Base-by-base conservation (phyloP, 2,113 vertebrate species). In the Cynocephalus volans region DNA sequence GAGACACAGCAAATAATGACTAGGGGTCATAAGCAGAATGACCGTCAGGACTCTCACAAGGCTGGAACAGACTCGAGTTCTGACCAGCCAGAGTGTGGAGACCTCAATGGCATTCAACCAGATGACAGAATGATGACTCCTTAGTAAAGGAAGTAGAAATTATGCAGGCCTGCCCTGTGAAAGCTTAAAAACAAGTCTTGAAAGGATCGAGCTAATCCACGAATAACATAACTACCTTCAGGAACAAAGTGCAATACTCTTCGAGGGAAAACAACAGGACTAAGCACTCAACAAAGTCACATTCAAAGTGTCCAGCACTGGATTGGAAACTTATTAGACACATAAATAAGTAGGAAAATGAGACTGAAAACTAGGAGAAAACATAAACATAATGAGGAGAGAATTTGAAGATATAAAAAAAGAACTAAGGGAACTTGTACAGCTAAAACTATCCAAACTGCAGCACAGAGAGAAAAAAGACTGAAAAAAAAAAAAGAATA, bases 111-210 rank as follows among this genome's bases (percentile, higher is more conserved):
- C 11, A 56, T 72, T 73, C 85, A 67, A 0, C 60, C 48, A 52
- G 52, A 92, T 28, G 19, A n/a, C 36, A 70, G 36, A 65, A 65
- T 28, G 54, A 48, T 92, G 23, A 14, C 18, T 26, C 45, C n/a
- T 58, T 15, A 58, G 21, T 41, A 41, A 4, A 48, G 33, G 41
- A 13, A 88, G 45, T 28, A 54, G 18, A 18, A 31, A 64, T 41
- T 80, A 60, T n/a, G 65, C 8, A 90, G 81, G 36, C 31, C 56
- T 86, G 10, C 17, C 56, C 24, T 31, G 67, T 5, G 48, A 33
- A 89, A 94, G 41, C 18, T 77, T 72, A 26, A 45, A 69, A 69
- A 77, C 24, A 88, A 85, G n/a, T 58, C 58, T 85, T 93, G 58
- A 73, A 92, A 76, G 15, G 15, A 82, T 36, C 60, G 69, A 58